Evolutionary conservation across 2,888 invertebrate genomes (phyloP), one percentile per base, ranked within the genome.

Genomic region (Chloroclystis v-ata): DNA sequence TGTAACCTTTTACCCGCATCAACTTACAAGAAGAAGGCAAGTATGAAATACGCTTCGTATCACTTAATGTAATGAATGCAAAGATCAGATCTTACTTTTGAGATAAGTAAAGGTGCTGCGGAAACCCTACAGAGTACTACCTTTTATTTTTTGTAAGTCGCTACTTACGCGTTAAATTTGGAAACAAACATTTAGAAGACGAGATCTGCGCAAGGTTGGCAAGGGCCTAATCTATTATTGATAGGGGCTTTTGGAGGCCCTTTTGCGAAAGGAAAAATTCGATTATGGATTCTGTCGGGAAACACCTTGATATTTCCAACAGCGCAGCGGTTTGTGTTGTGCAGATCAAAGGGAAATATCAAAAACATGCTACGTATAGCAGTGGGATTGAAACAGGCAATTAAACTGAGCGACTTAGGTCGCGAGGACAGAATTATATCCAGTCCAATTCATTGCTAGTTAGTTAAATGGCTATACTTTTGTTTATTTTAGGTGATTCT

Each of bases 191-290:
- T 72, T 70, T 67, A 67, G 62, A 59, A 61, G 65, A 67, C 59
- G 65, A 66, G 66, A 58, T 57, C 67, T 62, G 47, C 59, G 63
- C 56, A 64, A 69, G 64, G 69, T 69, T 64, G 63, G 61, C 57
- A 62, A 69, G 67, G 62, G 61, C 60, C 58, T 71, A 67, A 77
- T 76, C 69, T 74, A 76, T 71, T 75, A 76, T 78, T 74, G 69
- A 76, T 69, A 71, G 64, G 65, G 55, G 63, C 59, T 69, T 69
- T 62, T 38, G 49, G 54, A 61, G 63, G 56, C 60, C 60, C 55
- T 63, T 64, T 57, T 50, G 56, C 47, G 7, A 58, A 61, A 61
- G 51, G 56, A 46, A 48, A 65, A 66, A 62, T 60, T 67, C 62
- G 61, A 65, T 69, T 67, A 67, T 60, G 56, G 57, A 54, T 57